Percentiles rank a stretch among this genome's conserved stretches.
phyloP scores from a whole-genome alignment of 1,140 invertebrate species.

The Pogonognathellus flavescens region DNA sequence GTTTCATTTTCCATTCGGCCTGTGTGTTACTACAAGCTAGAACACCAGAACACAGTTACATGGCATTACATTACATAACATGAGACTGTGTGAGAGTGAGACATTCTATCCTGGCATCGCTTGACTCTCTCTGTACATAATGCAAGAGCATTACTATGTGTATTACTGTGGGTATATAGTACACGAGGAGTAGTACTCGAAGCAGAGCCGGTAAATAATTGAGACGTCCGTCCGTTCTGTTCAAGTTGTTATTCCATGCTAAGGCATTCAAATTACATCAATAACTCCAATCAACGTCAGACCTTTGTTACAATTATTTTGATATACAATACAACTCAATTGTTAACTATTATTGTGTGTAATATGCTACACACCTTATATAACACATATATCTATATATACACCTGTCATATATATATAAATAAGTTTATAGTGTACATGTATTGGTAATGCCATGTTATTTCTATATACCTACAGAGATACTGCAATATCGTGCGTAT shows the following conservation, averaged over 20 bases:
- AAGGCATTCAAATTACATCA: constrained; percentile 55
- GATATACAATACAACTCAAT: constrained; percentile 21
- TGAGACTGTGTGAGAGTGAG: no score
- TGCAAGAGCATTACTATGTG: no score
- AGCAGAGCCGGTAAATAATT: constrained; percentile 26
- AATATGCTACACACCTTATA: background rate
- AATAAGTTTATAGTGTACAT: no score
- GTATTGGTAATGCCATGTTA: no score
- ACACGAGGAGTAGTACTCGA: background rate
- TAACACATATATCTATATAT: background rate
- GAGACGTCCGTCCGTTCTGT: constrained; percentile 4
- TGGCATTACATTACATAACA: no score
- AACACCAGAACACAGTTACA: no score
- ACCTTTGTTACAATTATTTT: constrained; percentile 50
- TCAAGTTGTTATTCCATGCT: constrained; percentile 25
- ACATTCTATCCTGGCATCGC: no score
- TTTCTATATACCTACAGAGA: background rate
- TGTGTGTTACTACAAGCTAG: no score
- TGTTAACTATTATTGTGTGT: background rate
- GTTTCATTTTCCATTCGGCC: no score
- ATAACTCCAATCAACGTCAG: constrained; percentile 58
- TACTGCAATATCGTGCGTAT: background rate
- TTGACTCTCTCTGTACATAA: no score
- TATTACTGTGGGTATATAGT: no score
- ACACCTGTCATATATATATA: no score